Conservation (phyloP, 2,113 vertebrate genomes). For the Condylura cristata region DNA sequence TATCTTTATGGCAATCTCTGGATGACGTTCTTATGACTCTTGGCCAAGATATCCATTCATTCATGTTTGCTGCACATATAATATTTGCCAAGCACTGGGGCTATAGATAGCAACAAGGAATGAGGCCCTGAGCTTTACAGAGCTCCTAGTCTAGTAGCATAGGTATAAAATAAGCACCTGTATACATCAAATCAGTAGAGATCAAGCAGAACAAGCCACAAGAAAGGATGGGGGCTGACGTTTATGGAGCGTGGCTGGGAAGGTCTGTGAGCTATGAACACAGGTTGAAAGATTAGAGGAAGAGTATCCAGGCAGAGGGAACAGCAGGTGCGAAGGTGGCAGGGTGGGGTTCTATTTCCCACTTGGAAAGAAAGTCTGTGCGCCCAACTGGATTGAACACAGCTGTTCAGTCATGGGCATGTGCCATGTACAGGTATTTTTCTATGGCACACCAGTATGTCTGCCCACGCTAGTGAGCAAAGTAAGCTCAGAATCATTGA, state of each 20-base stretch:
- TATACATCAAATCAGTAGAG: background rate
- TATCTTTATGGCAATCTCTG: background rate
- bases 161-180: background rate
- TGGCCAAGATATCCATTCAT: background rate
- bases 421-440: background rate
- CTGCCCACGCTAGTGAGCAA: background rate
- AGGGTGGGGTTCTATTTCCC: background rate
- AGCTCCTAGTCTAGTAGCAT: background rate
- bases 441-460: fast-evolving
- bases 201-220: background rate
- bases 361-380: background rate
- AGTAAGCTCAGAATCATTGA: background rate
- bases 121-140: background rate
- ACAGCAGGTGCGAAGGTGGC: background rate
- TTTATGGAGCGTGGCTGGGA: background rate
- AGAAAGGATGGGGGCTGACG: background rate
- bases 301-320: background rate
- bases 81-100: background rate
- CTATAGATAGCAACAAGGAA: background rate
- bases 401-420: background rate
- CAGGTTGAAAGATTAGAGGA: background rate
- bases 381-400: background rate
- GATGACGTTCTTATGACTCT: background rate
- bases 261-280: background rate
- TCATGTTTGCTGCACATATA: background rate